Evolutionary conservation across 2,888 invertebrate genomes (phyloP).

Genomic region (Syritta pipiens): DNA sequence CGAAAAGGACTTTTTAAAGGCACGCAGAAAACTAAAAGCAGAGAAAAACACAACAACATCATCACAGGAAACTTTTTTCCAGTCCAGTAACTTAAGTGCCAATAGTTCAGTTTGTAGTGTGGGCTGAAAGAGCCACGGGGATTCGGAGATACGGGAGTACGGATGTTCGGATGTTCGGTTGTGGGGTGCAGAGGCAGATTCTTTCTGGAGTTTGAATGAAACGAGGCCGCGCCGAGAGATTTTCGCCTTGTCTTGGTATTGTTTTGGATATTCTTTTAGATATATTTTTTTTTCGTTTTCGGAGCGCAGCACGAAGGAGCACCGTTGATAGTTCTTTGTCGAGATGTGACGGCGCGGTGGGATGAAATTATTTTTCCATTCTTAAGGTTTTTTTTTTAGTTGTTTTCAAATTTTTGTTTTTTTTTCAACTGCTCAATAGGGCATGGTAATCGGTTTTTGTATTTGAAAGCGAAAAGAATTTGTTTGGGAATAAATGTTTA

Average conservation of each 20-base stretch:
- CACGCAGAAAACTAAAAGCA: constrained; percentile 69
- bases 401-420: background rate
- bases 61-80: constrained; percentile 75
- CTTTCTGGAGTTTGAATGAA: too few species aligned
- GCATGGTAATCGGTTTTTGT: background rate
- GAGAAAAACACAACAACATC: constrained; percentile 72
- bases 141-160: background rate
- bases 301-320: constrained; percentile 12
- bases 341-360: background rate
- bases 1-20: constrained; percentile 57
- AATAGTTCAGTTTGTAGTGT: constrained; percentile 66
- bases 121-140: background rate
- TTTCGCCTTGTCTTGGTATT: constrained; percentile 36
- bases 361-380: background rate
- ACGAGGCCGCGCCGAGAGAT: too few species aligned
- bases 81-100: constrained; percentile 76
- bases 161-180: background rate
- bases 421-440: background rate
- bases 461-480: constrained; percentile 1
- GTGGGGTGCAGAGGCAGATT: too few species aligned
- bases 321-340: constrained; percentile 35
- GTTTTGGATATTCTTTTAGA: background rate
- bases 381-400: background rate
- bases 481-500: too few species aligned
- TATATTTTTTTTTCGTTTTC: constrained; percentile 3